Evolutionary conservation across 2,113 vertebrate species (phyloP).

Genomic region (Mesocricetus auratus): DNA sequence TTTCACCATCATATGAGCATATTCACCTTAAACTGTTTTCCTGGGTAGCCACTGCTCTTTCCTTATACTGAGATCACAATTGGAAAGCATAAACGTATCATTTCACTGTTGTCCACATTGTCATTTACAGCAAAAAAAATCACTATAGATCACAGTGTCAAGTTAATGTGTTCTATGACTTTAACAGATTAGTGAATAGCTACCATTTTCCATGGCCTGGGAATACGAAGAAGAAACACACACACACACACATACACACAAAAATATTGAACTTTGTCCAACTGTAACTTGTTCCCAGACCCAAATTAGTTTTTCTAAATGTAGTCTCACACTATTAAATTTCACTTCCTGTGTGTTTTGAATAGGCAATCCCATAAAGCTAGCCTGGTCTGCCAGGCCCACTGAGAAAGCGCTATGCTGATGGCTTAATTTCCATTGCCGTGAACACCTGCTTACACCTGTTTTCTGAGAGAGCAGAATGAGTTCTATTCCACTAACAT

Average conservation of each 20-base stretch:
- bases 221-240: background rate
- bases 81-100: background rate
- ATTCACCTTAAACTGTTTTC: background rate
- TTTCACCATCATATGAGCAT: conserved; percentile 26
- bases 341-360: conserved; percentile 3
- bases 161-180: background rate
- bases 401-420: background rate
- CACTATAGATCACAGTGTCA: background rate
- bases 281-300: background rate
- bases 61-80: background rate
- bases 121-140: conserved; percentile 1
- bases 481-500: background rate
- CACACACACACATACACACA: background rate
- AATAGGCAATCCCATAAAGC: background rate
- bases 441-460: background rate
- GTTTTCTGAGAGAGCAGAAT: background rate
- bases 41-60: background rate
- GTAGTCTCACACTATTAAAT: background rate
- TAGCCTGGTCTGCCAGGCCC: background rate
- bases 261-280: background rate
- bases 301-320: background rate
- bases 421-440: background rate
- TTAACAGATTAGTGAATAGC: background rate
- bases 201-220: background rate
- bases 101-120: background rate